Evolutionary conservation across 1,140 invertebrate species (phyloP), one percentile per base, ranked within the genome.

Genomic region (Charaxes varanes): DNA sequence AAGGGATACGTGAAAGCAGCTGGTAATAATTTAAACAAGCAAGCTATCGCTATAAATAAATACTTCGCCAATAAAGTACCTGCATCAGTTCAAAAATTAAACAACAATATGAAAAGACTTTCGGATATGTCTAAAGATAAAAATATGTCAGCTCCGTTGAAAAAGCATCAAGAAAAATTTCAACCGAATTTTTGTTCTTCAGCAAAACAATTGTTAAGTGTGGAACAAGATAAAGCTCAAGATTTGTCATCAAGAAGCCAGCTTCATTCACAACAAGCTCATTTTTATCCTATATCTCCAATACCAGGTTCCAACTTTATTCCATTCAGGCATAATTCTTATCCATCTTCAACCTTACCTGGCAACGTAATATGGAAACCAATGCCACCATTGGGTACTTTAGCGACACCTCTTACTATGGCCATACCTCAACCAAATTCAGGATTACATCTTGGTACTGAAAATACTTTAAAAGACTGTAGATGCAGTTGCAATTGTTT

Each of bases 401-500:
- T 53, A 26, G 24, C 55, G 8, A 13, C 50, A 17, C 8, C 32
- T 12, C 8, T 41, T 2, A 17, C 37, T 17, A 22, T 49, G 3
- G 5, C 19, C 11, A 17, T 31, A 4, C 28, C 28, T 13, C 27
- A 19, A 17, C 44, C 33, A 17, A 10, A 32, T 11, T 13, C 36
- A 23, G 31, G 26, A 23, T n/a, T 40, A 6, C 28, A 23, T 8
- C 13, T 5, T 10, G 10, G 27, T 7, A 46, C 24, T 43, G 28
- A 52, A 21, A 28, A 37, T 8, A 41, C 7, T 26, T 30, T 10
- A 16, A 12, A 51, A 47, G 6, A 52, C 13, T 22, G 37, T 22
- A 45, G 40, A 19, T 74, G 70, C 41, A 53, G 36, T 7, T 76
- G 71, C 40, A 49, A 66, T 40, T 70, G 62, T 44, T 56, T 67